Evolutionary conservation across 2,797 vertebrate genomes (phyloP).

Genomic region (Parauchenoglanis ngamensis): DNA sequence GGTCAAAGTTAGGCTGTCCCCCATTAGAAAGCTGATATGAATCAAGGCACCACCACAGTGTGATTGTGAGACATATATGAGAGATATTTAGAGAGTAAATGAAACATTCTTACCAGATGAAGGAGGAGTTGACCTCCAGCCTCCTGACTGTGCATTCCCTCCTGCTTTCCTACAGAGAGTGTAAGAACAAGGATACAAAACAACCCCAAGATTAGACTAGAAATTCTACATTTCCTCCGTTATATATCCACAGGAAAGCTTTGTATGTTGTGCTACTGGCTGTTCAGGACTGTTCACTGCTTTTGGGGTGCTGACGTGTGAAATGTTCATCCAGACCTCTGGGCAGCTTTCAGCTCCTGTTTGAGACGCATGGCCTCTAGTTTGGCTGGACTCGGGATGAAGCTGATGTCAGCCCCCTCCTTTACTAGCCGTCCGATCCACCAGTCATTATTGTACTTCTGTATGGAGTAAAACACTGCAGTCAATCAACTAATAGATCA

Average conservation of each 20-base stretch:
- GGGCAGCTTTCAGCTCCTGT: slow-evolving; percentile 91
- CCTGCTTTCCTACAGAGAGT: slow-evolving; percentile 79
- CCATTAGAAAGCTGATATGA: not conserved
- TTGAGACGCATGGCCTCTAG: slow-evolving; percentile 93
- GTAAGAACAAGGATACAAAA: not conserved
- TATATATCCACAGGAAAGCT: not conserved
- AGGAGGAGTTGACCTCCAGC: slow-evolving; percentile 90
- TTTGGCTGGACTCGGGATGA: slow-evolving; percentile 95
- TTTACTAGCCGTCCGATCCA: slow-evolving; percentile 97
- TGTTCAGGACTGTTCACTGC: not conserved
- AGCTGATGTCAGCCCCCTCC: slow-evolving; percentile 93
- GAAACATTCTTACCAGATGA: slow-evolving; percentile 83
- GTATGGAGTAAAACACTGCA: slow-evolving; percentile 30
- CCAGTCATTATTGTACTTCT: slow-evolving; percentile 99
- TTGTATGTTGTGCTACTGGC: not conserved
- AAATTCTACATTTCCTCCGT: not conserved
- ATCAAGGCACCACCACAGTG: not conserved
- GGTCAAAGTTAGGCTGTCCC: not conserved
- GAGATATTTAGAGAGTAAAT: not conserved
- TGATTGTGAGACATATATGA: not conserved
- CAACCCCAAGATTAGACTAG: not conserved
- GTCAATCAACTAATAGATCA: not conserved
- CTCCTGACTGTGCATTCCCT: slow-evolving; percentile 82
- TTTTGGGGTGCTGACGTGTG: not conserved
- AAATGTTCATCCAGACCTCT: slow-evolving; percentile 68